These are phyloP conservation scores for Aphaenogaster floridana DNA, from an alignment of 1,140 invertebrate species.

Conservation along the genomic window DNA sequence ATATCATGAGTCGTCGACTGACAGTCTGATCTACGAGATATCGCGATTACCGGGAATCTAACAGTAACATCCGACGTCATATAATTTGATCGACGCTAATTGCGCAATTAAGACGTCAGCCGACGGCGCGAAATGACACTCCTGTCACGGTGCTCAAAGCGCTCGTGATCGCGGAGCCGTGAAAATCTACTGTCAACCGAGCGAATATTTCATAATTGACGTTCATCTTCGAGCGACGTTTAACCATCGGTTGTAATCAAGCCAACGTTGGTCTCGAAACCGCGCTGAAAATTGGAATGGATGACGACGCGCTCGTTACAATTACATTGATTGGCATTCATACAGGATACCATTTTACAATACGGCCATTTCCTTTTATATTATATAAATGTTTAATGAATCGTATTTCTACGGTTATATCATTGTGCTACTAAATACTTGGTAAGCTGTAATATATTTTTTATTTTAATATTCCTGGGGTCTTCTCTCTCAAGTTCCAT, in stretches of 20 bases:
- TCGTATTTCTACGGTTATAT: neutral
- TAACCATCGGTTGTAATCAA: conserved; percentile 36
- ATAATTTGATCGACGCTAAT: conserved; percentile 73
- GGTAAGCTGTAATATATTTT: neutral
- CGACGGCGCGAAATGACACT: conserved; percentile 35
- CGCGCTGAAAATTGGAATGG: conserved; percentile 17
- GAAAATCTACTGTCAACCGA: conserved; percentile 33
- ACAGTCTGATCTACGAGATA: neutral
- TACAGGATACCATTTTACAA: neutral
- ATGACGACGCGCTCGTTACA: conserved; percentile 12
- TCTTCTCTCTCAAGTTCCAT: neutral
- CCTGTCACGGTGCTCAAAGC: conserved; percentile 18
- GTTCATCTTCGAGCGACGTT: neutral
- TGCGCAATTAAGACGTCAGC: conserved; percentile 75
- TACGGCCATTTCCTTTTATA: neutral
- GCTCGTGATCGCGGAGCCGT: neutral
- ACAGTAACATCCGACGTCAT: conserved; percentile 14
- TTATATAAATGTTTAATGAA: neutral
- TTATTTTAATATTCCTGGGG: neutral
- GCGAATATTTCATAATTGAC: conserved; percentile 43
- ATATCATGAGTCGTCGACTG: neutral
- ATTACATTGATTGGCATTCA: conserved; percentile 14
- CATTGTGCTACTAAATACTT: neutral
- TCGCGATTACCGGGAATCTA: neutral
- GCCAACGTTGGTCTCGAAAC: neutral